phyloP scores from a whole-genome alignment of 2,113 vertebrate species.

The Lathamus discolor region DNA sequence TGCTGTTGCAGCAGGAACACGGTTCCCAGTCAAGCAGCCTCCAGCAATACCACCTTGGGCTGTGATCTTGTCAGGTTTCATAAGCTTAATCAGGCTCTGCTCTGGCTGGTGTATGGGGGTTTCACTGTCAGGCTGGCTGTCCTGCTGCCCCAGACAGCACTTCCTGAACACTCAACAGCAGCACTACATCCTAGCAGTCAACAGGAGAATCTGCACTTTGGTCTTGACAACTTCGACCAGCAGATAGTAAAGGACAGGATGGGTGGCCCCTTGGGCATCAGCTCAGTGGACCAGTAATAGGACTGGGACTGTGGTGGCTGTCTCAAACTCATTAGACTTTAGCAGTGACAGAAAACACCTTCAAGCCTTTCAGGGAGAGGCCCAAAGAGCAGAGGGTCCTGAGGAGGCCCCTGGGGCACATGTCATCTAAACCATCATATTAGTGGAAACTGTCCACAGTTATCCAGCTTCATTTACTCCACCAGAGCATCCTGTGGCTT shows the following conservation, averaged over 20 bases:
- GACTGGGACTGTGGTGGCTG: neutral
- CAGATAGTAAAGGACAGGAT: neutral
- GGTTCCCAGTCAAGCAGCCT: constrained; percentile 22
- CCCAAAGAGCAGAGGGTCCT: neutral
- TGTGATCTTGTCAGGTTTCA: constrained; percentile 55
- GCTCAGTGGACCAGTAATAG: neutral
- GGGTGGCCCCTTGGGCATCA: neutral
- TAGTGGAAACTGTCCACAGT: neutral
- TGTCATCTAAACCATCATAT: neutral
- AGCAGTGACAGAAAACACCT: neutral
- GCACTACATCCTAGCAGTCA: neutral
- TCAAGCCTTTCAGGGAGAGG: neutral
- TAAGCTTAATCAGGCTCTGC: constrained; percentile 30
- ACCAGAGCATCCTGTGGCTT: neutral
- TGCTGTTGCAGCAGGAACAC: neutral
- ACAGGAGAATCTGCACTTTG: neutral
- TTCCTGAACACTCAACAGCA: neutral
- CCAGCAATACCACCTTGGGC: constrained; percentile 42
- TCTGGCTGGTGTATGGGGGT: neutral
- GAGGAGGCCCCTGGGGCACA: neutral
- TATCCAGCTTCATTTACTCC: neutral
- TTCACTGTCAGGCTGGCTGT: neutral
- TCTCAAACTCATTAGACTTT: neutral
- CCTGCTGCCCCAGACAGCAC: neutral
- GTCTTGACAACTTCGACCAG: neutral